phyloP scores from a whole-genome alignment of 35 echinoderm and acorn worm species.

The Apostichopus parvimensis region DNA sequence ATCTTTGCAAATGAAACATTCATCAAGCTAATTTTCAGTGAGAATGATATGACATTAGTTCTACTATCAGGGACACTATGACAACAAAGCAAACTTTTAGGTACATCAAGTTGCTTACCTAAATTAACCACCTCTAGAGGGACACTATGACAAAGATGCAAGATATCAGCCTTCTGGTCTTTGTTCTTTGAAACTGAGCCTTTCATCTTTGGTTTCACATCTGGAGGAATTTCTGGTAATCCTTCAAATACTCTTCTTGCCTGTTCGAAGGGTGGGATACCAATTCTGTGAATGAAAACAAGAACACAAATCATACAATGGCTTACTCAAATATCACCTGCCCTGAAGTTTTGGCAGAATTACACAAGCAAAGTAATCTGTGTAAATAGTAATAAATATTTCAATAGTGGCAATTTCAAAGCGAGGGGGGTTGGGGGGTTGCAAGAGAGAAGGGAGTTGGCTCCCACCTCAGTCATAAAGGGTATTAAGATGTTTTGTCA shows the following conservation, averaged over 20 bases:
- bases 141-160: conserved; percentile 87
- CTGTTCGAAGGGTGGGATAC: conserved; percentile 83
- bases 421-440: too few species aligned
- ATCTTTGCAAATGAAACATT: too few species aligned
- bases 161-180: conserved; percentile 59
- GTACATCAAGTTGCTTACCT: conserved; percentile 46
- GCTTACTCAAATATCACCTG: too few species aligned
- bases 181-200: conserved; percentile 43
- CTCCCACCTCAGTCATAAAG: too few species aligned
- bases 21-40: conserved; percentile 35
- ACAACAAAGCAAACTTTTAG: neutral
- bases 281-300: conserved; percentile 48
- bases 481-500: too few species aligned
- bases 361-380: too few species aligned
- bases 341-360: too few species aligned
- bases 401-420: too few species aligned
- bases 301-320: neutral
- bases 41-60: too few species aligned
- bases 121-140: conserved; percentile 82
- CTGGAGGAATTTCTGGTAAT: conserved; percentile 73
- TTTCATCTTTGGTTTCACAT: conserved; percentile 69
- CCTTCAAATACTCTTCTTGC: conserved; percentile 76
- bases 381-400: too few species aligned
- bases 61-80: conserved; percentile 38
- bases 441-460: too few species aligned